Conservation (phyloP, 2,797 vertebrate species). For the Centropyge bicolor region DNA sequence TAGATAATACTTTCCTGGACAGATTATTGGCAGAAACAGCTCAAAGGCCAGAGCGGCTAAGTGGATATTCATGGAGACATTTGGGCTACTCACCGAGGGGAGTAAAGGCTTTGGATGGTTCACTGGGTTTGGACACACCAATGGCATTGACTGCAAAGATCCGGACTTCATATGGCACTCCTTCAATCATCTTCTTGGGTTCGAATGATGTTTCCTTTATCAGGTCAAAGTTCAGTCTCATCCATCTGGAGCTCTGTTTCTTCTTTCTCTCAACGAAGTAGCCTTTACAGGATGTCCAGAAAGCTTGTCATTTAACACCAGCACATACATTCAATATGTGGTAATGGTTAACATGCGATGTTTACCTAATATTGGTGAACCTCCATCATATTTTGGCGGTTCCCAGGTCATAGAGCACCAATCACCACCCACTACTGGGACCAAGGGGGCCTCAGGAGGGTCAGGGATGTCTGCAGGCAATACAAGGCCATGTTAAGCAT, state of each 20-base stretch:
- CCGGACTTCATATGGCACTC: slow-evolving; percentile 96
- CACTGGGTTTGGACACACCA: slow-evolving; percentile 95
- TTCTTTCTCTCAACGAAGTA: slow-evolving; percentile 99
- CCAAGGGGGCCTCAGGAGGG: slow-evolving; percentile 91
- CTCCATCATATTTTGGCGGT: slow-evolving; percentile 93
- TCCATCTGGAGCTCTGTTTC: slow-evolving; percentile 99
- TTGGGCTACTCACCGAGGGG: slow-evolving; percentile 92
- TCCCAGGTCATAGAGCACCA: slow-evolving; percentile 98
- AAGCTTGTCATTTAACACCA: not conserved
- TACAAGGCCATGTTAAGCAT: not conserved
- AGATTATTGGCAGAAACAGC: slow-evolving; percentile 29
- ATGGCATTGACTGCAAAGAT: slow-evolving; percentile 97
- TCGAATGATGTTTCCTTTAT: slow-evolving; percentile 96
- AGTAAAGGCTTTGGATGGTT: slow-evolving; percentile 95
- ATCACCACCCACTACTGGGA: slow-evolving; percentile 93
- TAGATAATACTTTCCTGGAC: slow-evolving; percentile 49
- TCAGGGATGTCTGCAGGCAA: slow-evolving; percentile 92
- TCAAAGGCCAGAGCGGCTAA: slow-evolving; percentile 25
- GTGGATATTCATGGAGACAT: slow-evolving; percentile 23
- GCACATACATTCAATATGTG: not conserved
- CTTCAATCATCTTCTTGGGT: slow-evolving; percentile 99
- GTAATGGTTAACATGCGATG: not conserved
- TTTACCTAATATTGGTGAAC: slow-evolving; percentile 93
- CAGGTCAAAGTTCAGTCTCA: slow-evolving; percentile 98
- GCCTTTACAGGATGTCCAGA: slow-evolving; percentile 78